Conservation (phyloP, 2,888 invertebrate genomes). For the Lepidochrysops patricia region DNA sequence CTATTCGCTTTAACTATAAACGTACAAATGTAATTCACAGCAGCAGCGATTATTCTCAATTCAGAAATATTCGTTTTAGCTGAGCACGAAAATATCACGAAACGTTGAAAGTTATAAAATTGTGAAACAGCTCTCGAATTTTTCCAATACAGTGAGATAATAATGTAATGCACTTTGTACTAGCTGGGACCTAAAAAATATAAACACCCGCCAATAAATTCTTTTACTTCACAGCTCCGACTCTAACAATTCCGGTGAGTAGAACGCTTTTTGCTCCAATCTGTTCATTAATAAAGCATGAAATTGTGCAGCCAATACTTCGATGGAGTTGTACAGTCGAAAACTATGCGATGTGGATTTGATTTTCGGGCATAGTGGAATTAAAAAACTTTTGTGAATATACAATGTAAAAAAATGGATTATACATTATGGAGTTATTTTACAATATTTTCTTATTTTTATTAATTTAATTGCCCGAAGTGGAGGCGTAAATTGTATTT, state of each 20-base stretch:
- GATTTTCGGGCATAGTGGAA: background rate
- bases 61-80: background rate
- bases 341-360: background rate
- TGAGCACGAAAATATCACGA: background rate
- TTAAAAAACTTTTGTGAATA: no score
- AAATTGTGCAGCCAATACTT: background rate
- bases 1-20: no score
- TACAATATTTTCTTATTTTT: no score
- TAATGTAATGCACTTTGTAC: constrained; percentile 3
- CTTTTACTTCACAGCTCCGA: background rate
- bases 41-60: background rate
- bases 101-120: background rate
- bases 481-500: no score
- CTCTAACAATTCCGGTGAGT: background rate
- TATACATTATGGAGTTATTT: no score
- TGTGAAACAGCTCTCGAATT: background rate
- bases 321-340: background rate
- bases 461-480: no score
- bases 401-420: no score
- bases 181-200: background rate
- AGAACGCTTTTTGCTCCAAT: background rate
- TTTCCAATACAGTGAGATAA: background rate
- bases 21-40: background rate
- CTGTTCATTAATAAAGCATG: background rate
- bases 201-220: background rate